Conservation (phyloP, 1,140 invertebrate genomes). For the Camponotus pennsylvanicus region DNA sequence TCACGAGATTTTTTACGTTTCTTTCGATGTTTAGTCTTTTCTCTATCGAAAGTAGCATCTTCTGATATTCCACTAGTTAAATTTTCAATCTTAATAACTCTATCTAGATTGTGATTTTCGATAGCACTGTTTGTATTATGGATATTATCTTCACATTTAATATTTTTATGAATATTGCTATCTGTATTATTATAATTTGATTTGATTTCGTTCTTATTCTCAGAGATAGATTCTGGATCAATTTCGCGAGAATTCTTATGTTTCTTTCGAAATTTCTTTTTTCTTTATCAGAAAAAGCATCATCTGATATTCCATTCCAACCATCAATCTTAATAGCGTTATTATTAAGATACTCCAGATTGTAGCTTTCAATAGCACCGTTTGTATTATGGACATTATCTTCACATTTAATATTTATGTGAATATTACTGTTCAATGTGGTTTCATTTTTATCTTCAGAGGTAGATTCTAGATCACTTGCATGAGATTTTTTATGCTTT, state of each 20-base stretch:
- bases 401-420: background rate
- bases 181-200: no score
- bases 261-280: conserved; percentile 28
- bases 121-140: no score
- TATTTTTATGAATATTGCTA: background rate
- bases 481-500: conserved; percentile 56
- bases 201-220: no score
- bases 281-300: background rate
- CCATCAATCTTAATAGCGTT: no score
- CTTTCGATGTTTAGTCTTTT: background rate
- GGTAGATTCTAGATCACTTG: background rate
- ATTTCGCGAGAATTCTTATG: conserved; percentile 54
- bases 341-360: no score
- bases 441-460: background rate
- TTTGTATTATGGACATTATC: background rate
- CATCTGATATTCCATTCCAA: no score
- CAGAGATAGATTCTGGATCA: background rate
- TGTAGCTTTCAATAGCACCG: background rate
- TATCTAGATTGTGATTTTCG: no score
- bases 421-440: background rate
- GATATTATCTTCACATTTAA: background rate
- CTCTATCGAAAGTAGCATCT: background rate
- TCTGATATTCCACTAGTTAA: background rate
- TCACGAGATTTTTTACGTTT: background rate
- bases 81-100: background rate